Base-by-base conservation (phyloP, 2,888 invertebrate genomes). In the Clusia tigrina region DNA sequence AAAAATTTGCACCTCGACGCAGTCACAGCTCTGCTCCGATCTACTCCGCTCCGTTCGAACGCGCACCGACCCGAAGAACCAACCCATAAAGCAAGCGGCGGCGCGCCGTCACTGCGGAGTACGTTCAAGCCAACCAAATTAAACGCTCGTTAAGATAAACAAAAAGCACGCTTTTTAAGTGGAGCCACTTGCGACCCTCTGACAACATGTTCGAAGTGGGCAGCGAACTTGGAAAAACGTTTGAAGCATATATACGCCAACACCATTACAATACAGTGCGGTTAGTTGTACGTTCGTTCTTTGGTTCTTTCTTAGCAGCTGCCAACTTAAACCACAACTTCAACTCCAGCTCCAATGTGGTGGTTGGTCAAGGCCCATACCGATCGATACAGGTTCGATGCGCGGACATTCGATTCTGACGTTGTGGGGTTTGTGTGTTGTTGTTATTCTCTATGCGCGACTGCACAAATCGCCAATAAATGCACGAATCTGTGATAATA, bases 1-100 rank as follows among this genome's bases (percentile, higher is more conserved):
- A 78, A 73, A n/a, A 76, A 69, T 68, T 66, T 63, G 66, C 69
- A 63, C 48, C 32, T 54, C 38, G 10, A 37, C 25, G n/a, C 20
- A 54, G 54, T 69, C 58, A 12, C 20, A 22, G 32, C 20, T 2
- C 38, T n/a, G 10, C 23, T 10, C 20, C 24, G 20, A 22, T 52
- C 52, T 12, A 10, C 52, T 15, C 32, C 5, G 54, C 26, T 2
- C 54, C 3, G 54, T 26, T 54, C 54, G 32, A 51, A 54, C 61
- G 64, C 63, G 66, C 68, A 72, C 63, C 65, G 66, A 60, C 22
- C 12, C 58, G 15, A 54, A 54, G 53, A 15, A 15, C 15, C 18
- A 38, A 54, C 26, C 65, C 63, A 54, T 63, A 54, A 54, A 63
- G 67, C 58, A 55, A 67, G 15, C 56, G 52, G 23, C 63, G 60